Base-by-base conservation (phyloP, 1,140 invertebrate species). In the Pinna nobilis region DNA sequence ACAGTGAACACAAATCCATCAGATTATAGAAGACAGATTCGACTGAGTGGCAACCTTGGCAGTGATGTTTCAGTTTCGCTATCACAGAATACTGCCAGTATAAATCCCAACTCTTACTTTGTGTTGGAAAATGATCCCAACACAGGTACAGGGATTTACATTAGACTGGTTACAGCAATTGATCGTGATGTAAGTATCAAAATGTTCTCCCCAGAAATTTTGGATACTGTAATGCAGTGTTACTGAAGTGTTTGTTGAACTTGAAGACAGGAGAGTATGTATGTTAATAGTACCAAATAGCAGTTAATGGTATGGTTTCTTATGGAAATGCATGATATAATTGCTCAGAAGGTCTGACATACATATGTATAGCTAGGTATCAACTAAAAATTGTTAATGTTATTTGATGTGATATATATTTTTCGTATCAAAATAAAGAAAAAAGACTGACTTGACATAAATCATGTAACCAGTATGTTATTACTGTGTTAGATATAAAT, bases 171-270 rank as follows among this genome's bases (percentile, higher is more conserved):
- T 44, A 25, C 33, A 41, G 32, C 59, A 25, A 25, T 63, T 41
- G 59, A 63, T 41, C 39, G 59, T 30, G 59, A 63, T 63, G 59
- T 63, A 63, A 41, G 59, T 63, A 18, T 37, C n/a, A n/a, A n/a
- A n/a, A n/a, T n/a, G n/a, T n/a, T n/a, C n/a, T n/a, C n/a, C n/a
- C n/a, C n/a, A 11, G 9, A 44, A 11, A 44, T 44, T 44, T 44
- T 44, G 9, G 9, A 44, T 44, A 9, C n/a, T 44, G 39, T 44
- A 9, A 44, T n/a, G n/a, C n/a, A 11, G 23, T 28, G 25, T 59
- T 5, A 13, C 11, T 59, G 1, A 32, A 59, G 20, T 59, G 33
- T 35, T 28, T 1, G 32, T 6, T 35, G 11, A 28, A 15, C n/a
- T 28, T 30, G 28, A 32, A 59, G n/a, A 7, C 32, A 15, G 3